Base-by-base conservation (phyloP, 2,888 invertebrate species). In the Ennomos fuscantarius region DNA sequence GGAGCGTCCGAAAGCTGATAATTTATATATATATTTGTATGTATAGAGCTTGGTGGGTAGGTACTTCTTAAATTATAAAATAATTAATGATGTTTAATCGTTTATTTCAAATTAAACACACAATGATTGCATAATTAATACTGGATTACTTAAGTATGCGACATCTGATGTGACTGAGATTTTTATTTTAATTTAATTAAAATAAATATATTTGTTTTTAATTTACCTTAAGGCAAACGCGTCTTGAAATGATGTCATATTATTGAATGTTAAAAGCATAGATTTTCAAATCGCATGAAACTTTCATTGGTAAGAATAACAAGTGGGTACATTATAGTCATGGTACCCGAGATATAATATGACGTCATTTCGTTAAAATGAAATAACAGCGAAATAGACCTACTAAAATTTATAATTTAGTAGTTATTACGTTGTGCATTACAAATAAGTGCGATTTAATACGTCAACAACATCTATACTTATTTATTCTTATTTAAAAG, bases 371-470 rank as follows among this genome's bases (percentile, higher is more conserved):
- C 52, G 42, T 53, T 13, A 15, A 33, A 43, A 9, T 9, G 6
- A 36, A 40, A 40, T 46, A 50, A 32, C 9, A 36, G 40, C 35
- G 8, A 42, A 9, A 33, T 24, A 24, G 24, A 5, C 11, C 34
- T 41, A 52, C 24, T 13, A 46, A 43, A 12, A 49, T 49, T 46
- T 10, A 46, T 15, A 12, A 48, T 15, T 13, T 35, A 13, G 10
- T 11, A 36, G 31, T 55, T 8, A 6, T 33, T 43, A 48, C 63
- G 64, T 66, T 69, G 78, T 79, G 78, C 78, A 72, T 72, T 68
- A 76, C 73, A 79, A 79, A 77, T 68, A 79, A 64, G 78, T 79
- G 77, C 73, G 57, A 47, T 69, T 52, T 52, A 65, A 64, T 69
- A 66, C 60, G 64, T 55, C 43, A 64, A 63, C 55, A 54, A 56